Evolutionary conservation across 1,140 invertebrate genomes (phyloP), one percentile per base, ranked within the genome.

Genomic region (Bicyclus anynana): DNA sequence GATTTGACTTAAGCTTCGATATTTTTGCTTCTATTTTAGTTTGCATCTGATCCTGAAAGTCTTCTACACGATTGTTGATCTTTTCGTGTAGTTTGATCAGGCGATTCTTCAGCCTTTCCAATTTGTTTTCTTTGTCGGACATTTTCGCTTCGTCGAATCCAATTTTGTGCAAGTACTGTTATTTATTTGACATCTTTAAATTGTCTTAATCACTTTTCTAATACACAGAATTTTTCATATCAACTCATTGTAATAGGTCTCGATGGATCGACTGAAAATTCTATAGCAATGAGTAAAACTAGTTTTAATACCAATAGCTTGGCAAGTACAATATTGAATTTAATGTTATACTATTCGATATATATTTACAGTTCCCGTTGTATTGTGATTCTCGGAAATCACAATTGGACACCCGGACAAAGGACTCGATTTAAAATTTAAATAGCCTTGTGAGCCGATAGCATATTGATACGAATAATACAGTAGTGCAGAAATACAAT

Each of bases 11-110:
- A 13, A 89, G 81, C 63, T 64, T 80, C 0, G 76, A 77, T 44
- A 87, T 48, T 65, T 82, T 85, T 0, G 73, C 76, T 33, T 89
- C 84, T 23, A 88, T 78, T 52, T 78, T 84, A 35, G 65, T 83
- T 47, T 89, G 86, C 13, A 90, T 60, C 59, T 87, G 83, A 53
- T 89, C 88, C 57, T 84, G 84, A 3, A 89, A 65, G 53, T 85
- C 83, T 65, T 90, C 87, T 5, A 89, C 79, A 0, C 72, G 75
- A 47, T 84, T 72, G 35, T 89, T 82, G n/a, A 90, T 76, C 51
- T 89, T 89, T 9, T 70, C 86, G 29, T 90, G 86, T 7, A 89
- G 61, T 61, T 70, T 83, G 13, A 78, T 77, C 0, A 89, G 58
- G 5, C 72, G 70, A 38, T 81, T 78, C 58, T 86, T 89, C 0